Base-by-base conservation (phyloP, 1,140 invertebrate genomes). In the Drosophila teissieri region DNA sequence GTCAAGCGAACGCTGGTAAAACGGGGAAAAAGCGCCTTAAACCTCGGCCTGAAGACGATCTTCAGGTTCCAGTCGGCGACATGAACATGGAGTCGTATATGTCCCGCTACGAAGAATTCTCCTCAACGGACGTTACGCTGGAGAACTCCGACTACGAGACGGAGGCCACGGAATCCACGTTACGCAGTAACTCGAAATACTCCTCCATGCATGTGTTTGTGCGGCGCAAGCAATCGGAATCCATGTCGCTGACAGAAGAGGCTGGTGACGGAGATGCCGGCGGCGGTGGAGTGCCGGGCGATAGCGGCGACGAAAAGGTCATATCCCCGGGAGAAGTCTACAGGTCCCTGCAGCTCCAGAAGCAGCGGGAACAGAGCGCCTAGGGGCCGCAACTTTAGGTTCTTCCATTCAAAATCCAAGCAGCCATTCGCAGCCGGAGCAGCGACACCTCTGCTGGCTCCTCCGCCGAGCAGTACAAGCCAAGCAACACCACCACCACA, bases 181-280 rank as follows among this genome's bases (percentile, higher is more conserved):
- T 62, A 31, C 55, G 54, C 0, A 52, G 12, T 2, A 72, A 52
- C n/a, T 40, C 34, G 1, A 56, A 53, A 22, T 67, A 68, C 49
- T 54, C 73, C 7, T 67, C 73, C 0, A 67, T 89, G 69, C 76
- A 91, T 22, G 83, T 91, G 0, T 91, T 91, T 40, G 49, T 84
- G 14, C 56, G 89, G 39, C 83, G 80, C 42, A 73, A 55, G 10
- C 70, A 88, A 8, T 22, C 15, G 12, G 57, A 78, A 0, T 24
- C 52, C 0, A 27, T 60, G 15, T 31, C 53, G 4, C 6, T 44
- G 11, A 31, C 76, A n/a, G 52, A 65, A 3, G 46, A 48, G 19
- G 4, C 19, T 1, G 46, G 57, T 14, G 56, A 48, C 5, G 62
- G 44, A 3, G 56, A 48, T 52, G 44, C 46, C 10, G 56, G 57